Percentiles rank a stretch among this genome's conserved stretches.
Conservation (phyloP, 2,797 vertebrate species). For the Gallinago solitaria region DNA sequence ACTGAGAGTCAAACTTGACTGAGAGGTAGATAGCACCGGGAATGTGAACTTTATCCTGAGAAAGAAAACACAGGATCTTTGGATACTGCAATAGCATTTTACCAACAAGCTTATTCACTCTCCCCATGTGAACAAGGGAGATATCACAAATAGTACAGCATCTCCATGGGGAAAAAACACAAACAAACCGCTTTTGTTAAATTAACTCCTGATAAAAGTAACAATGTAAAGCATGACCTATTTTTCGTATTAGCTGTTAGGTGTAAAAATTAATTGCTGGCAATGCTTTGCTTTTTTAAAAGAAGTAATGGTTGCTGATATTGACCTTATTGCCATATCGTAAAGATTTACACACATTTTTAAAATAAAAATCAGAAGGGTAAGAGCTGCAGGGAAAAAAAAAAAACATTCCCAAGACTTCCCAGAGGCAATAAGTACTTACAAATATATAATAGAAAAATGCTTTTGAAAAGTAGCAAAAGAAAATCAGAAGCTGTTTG, state of each 20-base stretch:
- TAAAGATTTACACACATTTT: not conserved
- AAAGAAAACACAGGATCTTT: not conserved
- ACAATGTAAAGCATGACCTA: not conserved
- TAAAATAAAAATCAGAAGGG: not conserved
- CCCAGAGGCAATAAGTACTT: not conserved
- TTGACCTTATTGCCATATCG: not conserved
- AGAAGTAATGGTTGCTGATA: not conserved
- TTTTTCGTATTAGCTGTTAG: not conserved
- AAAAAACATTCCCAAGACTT: not conserved
- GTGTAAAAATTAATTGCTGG: not conserved
- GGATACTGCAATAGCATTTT: not conserved
- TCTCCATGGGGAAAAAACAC: not conserved
- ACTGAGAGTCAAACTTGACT: constrained; percentile 93
- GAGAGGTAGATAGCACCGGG: constrained; percentile 97
- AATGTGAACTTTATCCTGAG: constrained; percentile 96
- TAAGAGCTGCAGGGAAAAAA: not conserved
- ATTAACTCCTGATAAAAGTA: not conserved
- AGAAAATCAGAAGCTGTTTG: not conserved
- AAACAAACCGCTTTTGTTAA: not conserved
- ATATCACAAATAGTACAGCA: not conserved
- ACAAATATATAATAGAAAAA: not conserved
- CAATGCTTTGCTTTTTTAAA: not conserved
- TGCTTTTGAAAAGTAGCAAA: not conserved
- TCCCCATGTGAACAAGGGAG: not conserved
- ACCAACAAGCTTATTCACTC: not conserved